phyloP scores from a whole-genome alignment of 30 jellyfish, hydroid and myxozoan species.

The Aurelia sp. region DNA sequence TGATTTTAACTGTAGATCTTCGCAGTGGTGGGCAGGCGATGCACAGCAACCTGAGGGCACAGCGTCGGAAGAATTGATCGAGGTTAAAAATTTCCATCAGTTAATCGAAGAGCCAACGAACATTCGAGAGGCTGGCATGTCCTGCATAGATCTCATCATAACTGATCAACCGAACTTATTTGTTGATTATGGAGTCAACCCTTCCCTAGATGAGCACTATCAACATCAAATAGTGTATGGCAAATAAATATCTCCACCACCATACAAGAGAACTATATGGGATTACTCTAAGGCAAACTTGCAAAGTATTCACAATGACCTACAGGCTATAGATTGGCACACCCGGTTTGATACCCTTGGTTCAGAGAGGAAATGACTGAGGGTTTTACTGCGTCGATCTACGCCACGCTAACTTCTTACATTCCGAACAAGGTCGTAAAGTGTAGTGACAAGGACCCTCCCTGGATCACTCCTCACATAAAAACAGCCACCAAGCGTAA shows the following conservation, averaged over 20 bases:
- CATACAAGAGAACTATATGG: conserved; percentile 11
- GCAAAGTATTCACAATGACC: background rate
- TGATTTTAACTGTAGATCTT: too few species aligned
- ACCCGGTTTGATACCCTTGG: conserved; percentile 37
- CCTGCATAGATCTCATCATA: conserved; percentile 20
- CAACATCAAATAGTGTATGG: conserved; percentile 30
- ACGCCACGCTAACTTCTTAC: conserved; percentile 5
- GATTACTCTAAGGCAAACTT: conserved; percentile 7
- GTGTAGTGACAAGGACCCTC: conserved; percentile 58
- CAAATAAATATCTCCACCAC: conserved; percentile 17
- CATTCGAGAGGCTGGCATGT: conserved; percentile 2
- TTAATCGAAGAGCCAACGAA: conserved; percentile 18
- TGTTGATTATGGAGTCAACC: conserved; percentile 1
- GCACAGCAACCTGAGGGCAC: conserved; percentile 14
- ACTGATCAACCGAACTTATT: conserved; percentile 18
- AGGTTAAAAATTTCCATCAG: conserved; percentile 16
- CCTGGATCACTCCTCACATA: conserved; percentile 57
- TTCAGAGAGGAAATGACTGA: conserved; percentile 50
- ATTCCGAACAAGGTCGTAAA: conserved; percentile 52
- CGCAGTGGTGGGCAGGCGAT: too few species aligned
- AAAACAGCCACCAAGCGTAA: conserved; percentile 24
- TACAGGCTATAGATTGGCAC: conserved; percentile 31
- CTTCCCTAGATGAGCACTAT: conserved; percentile 23
- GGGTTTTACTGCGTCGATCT: conserved; percentile 28
- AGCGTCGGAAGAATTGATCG: conserved; percentile 17